phyloP scores from a whole-genome alignment of 2,888 invertebrate genomes.

The Tenthredo amoena region DNA sequence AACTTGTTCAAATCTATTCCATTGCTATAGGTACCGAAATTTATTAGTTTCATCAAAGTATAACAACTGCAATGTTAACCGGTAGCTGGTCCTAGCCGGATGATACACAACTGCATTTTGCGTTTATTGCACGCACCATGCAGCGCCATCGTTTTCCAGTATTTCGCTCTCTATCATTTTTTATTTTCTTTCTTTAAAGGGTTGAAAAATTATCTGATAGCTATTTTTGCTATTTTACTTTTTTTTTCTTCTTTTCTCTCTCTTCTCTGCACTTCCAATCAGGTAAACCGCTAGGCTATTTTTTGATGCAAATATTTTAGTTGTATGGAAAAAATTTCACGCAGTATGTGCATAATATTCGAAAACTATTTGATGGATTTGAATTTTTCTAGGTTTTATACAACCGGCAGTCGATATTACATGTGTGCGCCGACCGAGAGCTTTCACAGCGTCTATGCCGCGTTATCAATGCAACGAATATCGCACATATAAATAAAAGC shows the following conservation, averaged over 20 bases:
- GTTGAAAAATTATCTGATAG: constrained; percentile 34
- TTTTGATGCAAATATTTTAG: constrained; percentile 17
- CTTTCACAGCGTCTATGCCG: neutral
- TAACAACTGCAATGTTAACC: constrained; percentile 52
- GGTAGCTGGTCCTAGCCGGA: neutral
- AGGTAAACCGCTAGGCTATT: neutral
- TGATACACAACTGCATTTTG: constrained; percentile 23
- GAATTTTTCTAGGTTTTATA: neutral
- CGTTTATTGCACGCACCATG: neutral
- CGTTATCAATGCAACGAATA: neutral
- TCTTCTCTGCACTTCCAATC: neutral
- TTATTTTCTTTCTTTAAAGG: neutral
- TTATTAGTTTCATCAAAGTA: constrained; percentile 57
- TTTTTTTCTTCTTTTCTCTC: neutral
- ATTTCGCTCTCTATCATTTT: neutral
- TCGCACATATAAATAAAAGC: neutral
- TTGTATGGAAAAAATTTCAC: neutral
- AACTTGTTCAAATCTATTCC: constrained; percentile 58
- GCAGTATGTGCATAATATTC: neutral
- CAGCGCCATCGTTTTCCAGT: neutral
- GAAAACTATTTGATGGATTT: neutral
- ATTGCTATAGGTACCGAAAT: constrained; percentile 53
- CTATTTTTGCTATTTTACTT: neutral
- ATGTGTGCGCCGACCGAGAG: neutral
- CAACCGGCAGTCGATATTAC: constrained; percentile 6